Evolutionary conservation across 2,888 invertebrate species (phyloP).

Genomic region (Drosophila suboccidentalis): DNA sequence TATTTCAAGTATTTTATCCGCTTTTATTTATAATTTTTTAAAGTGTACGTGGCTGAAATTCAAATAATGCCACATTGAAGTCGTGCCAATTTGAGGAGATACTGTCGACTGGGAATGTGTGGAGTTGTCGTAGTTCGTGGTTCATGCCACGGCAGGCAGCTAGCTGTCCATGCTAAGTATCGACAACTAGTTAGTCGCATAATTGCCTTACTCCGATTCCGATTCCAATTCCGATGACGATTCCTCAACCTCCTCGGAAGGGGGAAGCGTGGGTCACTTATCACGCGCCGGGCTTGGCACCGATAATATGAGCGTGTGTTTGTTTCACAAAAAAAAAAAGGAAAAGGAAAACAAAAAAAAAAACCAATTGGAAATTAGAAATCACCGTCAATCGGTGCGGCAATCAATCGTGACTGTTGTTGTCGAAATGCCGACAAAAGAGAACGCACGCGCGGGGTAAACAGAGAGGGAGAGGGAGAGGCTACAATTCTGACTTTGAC

Average conservation of each 20-base stretch:
- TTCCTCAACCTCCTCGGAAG: neutral
- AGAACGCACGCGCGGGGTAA: slow-evolving; percentile 64
- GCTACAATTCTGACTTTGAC: slow-evolving; percentile 46
- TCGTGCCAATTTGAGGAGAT: slow-evolving; percentile 37
- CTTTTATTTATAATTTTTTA: neutral
- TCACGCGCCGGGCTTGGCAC: slow-evolving; percentile 62
- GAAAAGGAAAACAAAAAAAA: slow-evolving; percentile 19
- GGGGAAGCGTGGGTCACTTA: slow-evolving; percentile 57
- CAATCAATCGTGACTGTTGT: slow-evolving; percentile 80
- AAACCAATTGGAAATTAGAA: slow-evolving; percentile 81
- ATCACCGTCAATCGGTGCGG: slow-evolving; percentile 77
- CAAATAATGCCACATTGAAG: slow-evolving; percentile 8
- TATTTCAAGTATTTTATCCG: neutral
- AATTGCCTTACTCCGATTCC: slow-evolving; percentile 55
- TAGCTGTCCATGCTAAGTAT: slow-evolving; percentile 64
- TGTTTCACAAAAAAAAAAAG: slow-evolving; percentile 22
- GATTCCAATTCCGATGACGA: slow-evolving; percentile 10
- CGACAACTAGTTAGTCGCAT: slow-evolving; percentile 58
- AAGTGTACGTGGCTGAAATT: slow-evolving; percentile 27
- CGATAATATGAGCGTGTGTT: slow-evolving; percentile 61
- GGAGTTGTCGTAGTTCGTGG: slow-evolving; percentile 32
- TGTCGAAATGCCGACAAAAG: slow-evolving; percentile 76
- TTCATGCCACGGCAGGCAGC: slow-evolving; percentile 34
- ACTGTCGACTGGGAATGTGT: slow-evolving; percentile 21
- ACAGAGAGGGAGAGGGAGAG: slow-evolving; percentile 25